Conservation (phyloP, 2,113 vertebrate genomes). For the Pelvicachromis taeniatus region DNA sequence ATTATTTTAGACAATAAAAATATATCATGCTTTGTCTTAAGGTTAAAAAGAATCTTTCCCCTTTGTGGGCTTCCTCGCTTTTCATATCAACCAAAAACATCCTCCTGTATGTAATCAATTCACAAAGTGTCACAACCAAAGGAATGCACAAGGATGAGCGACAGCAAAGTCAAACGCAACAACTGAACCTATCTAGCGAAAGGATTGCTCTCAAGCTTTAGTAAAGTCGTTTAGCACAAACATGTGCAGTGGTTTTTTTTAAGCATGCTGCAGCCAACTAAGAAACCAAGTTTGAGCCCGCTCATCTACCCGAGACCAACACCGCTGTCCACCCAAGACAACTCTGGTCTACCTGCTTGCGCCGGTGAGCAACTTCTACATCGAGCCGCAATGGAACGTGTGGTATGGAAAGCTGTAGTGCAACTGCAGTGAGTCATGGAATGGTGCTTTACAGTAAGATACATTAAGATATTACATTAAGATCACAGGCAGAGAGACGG, state of each 20-base stretch:
- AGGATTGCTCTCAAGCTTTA: constrained; percentile 42
- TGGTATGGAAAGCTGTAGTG: constrained; percentile 43
- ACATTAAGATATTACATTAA: constrained; percentile 60
- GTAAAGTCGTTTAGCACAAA: constrained; percentile 42
- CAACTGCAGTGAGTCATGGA: constrained; percentile 51
- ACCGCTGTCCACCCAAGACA: neutral
- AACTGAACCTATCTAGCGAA: constrained; percentile 38
- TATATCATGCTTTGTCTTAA: constrained; percentile 4
- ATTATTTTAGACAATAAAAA: constrained; percentile 5
- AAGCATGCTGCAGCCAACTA: constrained; percentile 30
- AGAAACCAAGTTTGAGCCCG: neutral
- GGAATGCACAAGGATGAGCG: constrained; percentile 38
- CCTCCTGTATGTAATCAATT: neutral
- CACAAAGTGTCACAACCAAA: constrained; percentile 34
- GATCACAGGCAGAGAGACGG: constrained; percentile 58
- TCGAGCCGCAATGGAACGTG: constrained; percentile 25
- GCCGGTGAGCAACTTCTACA: constrained; percentile 41
- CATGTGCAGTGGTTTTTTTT: constrained; percentile 20
- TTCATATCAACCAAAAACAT: neutral
- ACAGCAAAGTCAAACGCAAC: constrained; percentile 51
- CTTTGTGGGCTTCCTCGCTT: neutral
- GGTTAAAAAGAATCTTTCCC: constrained; percentile 21
- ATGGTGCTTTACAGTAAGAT: constrained; percentile 70
- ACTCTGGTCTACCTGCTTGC: neutral
- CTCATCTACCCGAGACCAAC: neutral